phyloP scores from a whole-genome alignment of 1,140 invertebrate species.

The Trachymyrmex septentrionalis region DNA sequence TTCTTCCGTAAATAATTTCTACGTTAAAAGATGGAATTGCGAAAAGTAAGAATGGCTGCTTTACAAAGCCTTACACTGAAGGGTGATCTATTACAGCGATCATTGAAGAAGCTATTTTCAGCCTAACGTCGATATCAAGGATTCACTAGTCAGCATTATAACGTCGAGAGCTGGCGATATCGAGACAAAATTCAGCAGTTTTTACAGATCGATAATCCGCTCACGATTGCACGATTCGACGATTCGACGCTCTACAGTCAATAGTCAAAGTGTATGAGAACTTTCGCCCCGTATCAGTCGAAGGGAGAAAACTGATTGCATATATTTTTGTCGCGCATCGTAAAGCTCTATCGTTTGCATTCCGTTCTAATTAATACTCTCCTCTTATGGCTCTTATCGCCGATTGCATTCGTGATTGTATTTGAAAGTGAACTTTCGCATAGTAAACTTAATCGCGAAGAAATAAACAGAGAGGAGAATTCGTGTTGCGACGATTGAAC shows the following conservation, averaged over 20 bases:
- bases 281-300: constrained; percentile 38
- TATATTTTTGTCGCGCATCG: constrained; percentile 27
- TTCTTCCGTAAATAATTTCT: constrained; percentile 8
- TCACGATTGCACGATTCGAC: neutral
- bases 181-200: neutral
- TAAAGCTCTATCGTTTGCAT: constrained; percentile 38
- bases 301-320: constrained; percentile 12
- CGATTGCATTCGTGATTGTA: neutral
- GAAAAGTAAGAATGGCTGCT: neutral
- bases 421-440: constrained; percentile 9
- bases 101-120: constrained; percentile 4
- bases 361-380: constrained; percentile 53
- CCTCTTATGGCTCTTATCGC: constrained; percentile 27
- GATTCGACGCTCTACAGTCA: neutral
- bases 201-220: constrained; percentile 2
- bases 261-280: neutral
- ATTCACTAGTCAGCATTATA: constrained; percentile 30
- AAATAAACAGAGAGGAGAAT: too few relatives aligned
- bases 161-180: neutral
- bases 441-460: neutral
- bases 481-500: too few relatives aligned
- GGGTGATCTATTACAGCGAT: neutral
- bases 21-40: neutral
- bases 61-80: neutral
- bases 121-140: constrained; percentile 28